Base-by-base conservation (phyloP, 2,888 invertebrate species). In the Lasioglossum zephyrum region DNA sequence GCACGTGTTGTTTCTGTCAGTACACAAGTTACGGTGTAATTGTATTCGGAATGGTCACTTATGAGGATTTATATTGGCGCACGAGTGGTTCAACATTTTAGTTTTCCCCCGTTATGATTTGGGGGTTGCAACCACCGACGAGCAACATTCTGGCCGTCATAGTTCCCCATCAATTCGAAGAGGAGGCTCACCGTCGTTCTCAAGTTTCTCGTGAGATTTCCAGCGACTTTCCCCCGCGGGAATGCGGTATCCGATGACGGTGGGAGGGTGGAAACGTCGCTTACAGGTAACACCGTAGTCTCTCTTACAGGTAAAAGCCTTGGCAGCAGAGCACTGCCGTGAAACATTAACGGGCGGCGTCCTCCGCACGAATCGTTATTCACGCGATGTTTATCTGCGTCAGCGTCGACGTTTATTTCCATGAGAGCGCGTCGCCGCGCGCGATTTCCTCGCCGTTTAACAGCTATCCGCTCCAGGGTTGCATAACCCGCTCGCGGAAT, bases 391-490 rank as follows among this genome's bases (percentile, higher is more conserved):
- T 88, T 90, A 89, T 90, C 90, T 78, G 16, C 82, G 81, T 85
- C 84, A 73, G 57, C 73, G 84, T 39, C 73, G 85, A 87, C 85
- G 89, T 88, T 90, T 88, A 89, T 89, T 89, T 90, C 84, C 85
- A 81, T n/a, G 82, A 80, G 84, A 79, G 76, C 79, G 49, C 76
- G 79, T 57, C 73, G 69, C 77, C 53, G 84, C 76, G 72, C 76
- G 78, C 82, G 73, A 86, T 86, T 88, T 85, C 87, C 81, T 77
- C 31, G 77, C 44, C 53, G 82, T 75, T 74, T 57, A 82, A 82
- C 66, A 36, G 74, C 77, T 41, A 66, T 72, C 66, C 79, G 63
- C 72, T 66, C 18, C 63, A 49, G 57, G 36, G 66, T 88, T 88
- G 87, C 88, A 85, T 76, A 87, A 89, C 72, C 49, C 76, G 53